phyloP scores from a whole-genome alignment of 2,113 vertebrate species.

The Corythoichthys haematopterus region DNA sequence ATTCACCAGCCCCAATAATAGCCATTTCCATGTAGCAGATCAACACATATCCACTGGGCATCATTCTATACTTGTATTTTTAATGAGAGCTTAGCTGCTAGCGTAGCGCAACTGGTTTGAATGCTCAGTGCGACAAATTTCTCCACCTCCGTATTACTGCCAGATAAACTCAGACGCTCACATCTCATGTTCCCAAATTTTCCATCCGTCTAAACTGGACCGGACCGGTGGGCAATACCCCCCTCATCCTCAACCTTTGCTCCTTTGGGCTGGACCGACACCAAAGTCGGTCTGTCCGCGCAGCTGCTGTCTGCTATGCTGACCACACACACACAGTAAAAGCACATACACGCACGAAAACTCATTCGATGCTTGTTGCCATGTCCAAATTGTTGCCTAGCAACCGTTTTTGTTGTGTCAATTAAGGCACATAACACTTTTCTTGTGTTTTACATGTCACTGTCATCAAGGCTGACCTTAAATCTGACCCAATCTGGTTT shows the following conservation, averaged over 20 bases:
- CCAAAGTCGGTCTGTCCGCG: slow-evolving; percentile 11
- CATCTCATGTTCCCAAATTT: slow-evolving; percentile 51
- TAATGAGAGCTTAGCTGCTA: slow-evolving; percentile 8
- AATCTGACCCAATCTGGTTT: slow-evolving; percentile 33
- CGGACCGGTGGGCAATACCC: slow-evolving; percentile 21
- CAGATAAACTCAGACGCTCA: slow-evolving; percentile 18
- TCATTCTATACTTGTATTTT: slow-evolving; percentile 1
- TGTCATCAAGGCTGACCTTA: background rate
- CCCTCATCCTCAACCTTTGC: background rate
- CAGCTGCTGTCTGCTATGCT: slow-evolving; percentile 24
- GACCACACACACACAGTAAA: slow-evolving; percentile 5
- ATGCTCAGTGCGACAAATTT: slow-evolving; percentile 7
- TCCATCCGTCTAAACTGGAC: slow-evolving; percentile 28
- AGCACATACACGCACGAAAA: slow-evolving; percentile 12
- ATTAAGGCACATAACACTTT: background rate
- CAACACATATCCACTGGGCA: background rate
- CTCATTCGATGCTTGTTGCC: slow-evolving; percentile 3
- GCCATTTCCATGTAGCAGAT: background rate
- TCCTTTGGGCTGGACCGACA: slow-evolving; percentile 17
- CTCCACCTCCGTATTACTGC: slow-evolving; percentile 14
- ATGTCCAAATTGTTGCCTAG: slow-evolving; percentile 26
- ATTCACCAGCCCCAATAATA: too few relatives aligned
- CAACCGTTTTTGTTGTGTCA: slow-evolving; percentile 17
- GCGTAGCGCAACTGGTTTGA: slow-evolving; percentile 6
- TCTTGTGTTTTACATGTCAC: background rate